Percentiles rank a stretch among this genome's conserved stretches.
Conservation (phyloP, 2,797 vertebrate species). For the Sitta carolinensis region DNA sequence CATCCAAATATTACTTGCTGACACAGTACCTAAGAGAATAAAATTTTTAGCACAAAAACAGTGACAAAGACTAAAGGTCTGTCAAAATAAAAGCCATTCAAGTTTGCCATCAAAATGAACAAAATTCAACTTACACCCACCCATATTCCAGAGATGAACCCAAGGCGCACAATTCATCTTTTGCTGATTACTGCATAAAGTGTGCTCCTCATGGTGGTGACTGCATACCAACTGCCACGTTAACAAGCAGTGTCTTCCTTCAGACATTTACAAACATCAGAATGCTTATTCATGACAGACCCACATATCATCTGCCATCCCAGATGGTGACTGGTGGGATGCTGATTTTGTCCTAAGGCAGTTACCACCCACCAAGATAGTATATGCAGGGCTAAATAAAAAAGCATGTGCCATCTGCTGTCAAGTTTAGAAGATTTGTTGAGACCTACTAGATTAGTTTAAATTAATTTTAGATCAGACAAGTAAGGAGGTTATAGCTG, state of each 20-base stretch:
- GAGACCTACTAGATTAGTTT: conserved; percentile 6
- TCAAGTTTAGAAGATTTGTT: conserved; percentile 13
- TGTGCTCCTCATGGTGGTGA: background rate
- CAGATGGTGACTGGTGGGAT: conserved; percentile 69
- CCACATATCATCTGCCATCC: conserved; percentile 62
- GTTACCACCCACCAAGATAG: conserved; percentile 58
- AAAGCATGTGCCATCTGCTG: conserved; percentile 62
- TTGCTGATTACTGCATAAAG: background rate
- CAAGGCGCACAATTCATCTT: background rate
- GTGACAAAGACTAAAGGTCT: background rate
- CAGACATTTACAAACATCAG: conserved; percentile 63
- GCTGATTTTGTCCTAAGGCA: conserved; percentile 65
- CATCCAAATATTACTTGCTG: background rate
- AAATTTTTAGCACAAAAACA: background rate
- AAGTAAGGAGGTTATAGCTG: background rate
- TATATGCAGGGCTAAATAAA: conserved; percentile 62
- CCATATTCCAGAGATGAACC: background rate
- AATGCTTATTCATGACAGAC: conserved; percentile 63
- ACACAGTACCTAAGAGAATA: background rate
- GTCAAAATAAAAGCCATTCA: background rate
- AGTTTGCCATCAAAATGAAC: background rate
- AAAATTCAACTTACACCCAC: background rate
- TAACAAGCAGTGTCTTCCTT: conserved; percentile 55
- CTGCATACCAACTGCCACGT: background rate
- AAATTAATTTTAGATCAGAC: conserved; percentile 8